A percentile compares a stretch with the other conserved stretches of the same genome.
Evolutionary conservation across 2,113 vertebrate genomes (phyloP).

Genomic region (Campylorhamphus procurvoides): DNA sequence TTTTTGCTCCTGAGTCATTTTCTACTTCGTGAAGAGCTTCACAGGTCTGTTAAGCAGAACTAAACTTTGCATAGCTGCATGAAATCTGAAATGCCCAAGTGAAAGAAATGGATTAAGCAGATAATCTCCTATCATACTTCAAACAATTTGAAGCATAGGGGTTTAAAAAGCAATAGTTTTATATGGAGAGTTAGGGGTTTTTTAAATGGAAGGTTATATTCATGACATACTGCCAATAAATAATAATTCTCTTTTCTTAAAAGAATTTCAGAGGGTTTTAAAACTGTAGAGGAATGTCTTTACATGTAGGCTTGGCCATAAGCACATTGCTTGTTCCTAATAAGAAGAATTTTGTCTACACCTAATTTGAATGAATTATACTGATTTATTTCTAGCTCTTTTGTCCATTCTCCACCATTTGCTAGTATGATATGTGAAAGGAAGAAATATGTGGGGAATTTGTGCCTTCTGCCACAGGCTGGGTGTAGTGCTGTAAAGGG

Average conservation of each 20-base stretch:
- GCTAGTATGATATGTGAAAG: neutral
- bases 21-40: neutral
- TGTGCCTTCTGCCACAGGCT: neutral
- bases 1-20: neutral
- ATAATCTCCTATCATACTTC: constrained; percentile 11
- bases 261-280: neutral
- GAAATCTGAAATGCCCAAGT: neutral
- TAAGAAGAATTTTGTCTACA: neutral
- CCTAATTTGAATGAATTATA: neutral
- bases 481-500: neutral
- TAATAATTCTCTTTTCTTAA: neutral
- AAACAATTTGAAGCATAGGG: neutral
- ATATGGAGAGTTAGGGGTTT: neutral
- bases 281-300: neutral
- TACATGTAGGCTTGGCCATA: neutral
- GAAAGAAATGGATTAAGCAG: constrained; percentile 23
- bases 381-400: neutral
- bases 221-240: neutral
- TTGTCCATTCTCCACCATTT: neutral
- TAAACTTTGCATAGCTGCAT: neutral
- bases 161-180: neutral
- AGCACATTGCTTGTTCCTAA: neutral
- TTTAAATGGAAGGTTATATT: neutral
- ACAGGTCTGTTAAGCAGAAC: neutral
- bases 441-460: neutral